Evolutionary conservation across 2,888 invertebrate species (phyloP).

Genomic region (Apotomis turbidana): DNA sequence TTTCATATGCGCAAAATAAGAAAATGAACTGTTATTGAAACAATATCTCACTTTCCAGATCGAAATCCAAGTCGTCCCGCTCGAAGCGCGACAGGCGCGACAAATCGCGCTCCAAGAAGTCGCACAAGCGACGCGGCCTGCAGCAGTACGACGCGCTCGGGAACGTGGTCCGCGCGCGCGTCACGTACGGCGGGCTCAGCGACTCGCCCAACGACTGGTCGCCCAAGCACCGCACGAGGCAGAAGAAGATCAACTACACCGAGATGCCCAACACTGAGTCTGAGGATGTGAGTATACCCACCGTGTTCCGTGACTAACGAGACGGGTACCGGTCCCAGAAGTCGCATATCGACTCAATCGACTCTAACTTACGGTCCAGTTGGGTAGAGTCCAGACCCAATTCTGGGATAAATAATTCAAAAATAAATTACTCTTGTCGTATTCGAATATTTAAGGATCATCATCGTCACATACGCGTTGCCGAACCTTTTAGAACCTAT

Average conservation of each 20-base stretch:
- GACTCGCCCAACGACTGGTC: constrained; percentile 82
- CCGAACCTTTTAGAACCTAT: too few relatives aligned
- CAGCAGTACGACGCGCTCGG: constrained; percentile 74
- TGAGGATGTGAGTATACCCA: constrained; percentile 84
- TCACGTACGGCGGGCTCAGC: constrained; percentile 84
- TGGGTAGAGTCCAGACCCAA: too few relatives aligned
- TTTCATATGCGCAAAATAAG: too few relatives aligned
- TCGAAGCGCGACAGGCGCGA: constrained; percentile 47
- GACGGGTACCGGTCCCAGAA: too few relatives aligned
- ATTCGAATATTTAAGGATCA: too few relatives aligned
- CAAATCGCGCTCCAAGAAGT: constrained; percentile 50
- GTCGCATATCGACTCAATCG: not conserved
- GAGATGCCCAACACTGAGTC: constrained; percentile 90
- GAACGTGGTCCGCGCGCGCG: constrained; percentile 69
- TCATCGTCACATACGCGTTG: too few relatives aligned
- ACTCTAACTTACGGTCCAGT: too few relatives aligned
- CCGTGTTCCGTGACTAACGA: too few relatives aligned
- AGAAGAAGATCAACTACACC: constrained; percentile 89
- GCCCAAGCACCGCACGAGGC: constrained; percentile 87
- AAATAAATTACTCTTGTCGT: too few relatives aligned
- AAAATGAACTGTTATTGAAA: too few relatives aligned
- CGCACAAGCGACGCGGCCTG: constrained; percentile 47
- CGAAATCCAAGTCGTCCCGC: constrained; percentile 21
- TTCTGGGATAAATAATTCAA: too few relatives aligned
- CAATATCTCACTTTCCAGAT: constrained; percentile 4